These are phyloP conservation scores for Therioaphis trifolii DNA, from an alignment of 2,888 invertebrate genomes.

Conservation along the genomic window DNA sequence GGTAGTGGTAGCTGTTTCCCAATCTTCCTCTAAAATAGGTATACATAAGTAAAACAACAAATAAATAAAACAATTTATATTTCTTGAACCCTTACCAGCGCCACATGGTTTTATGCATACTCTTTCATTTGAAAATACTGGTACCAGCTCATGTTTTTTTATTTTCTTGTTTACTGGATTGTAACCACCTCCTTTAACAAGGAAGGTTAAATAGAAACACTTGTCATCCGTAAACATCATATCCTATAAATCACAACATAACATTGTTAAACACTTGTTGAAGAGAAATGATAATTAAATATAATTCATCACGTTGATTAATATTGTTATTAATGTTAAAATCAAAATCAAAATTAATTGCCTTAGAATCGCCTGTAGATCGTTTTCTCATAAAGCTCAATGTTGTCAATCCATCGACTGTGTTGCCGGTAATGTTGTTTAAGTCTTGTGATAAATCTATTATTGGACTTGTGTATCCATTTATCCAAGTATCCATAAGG, in stretches of 20 bases:
- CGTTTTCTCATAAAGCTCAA: slow-evolving; percentile 84
- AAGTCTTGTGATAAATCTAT: slow-evolving; percentile 82
- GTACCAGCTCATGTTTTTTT: slow-evolving; percentile 80
- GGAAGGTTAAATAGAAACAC: slow-evolving; percentile 89
- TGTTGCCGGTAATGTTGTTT: slow-evolving; percentile 76
- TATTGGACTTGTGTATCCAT: slow-evolving; percentile 81
- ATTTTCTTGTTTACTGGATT: slow-evolving; percentile 87
- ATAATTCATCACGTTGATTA: too few species aligned
- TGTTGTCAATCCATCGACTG: slow-evolving; percentile 81
- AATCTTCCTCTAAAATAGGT: slow-evolving; percentile 45
- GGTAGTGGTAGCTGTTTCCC: slow-evolving; percentile 38
- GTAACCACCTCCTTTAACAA: slow-evolving; percentile 84
- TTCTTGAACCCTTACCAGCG: slow-evolving; percentile 72
- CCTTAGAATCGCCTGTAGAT: slow-evolving; percentile 76
- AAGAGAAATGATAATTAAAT: too few species aligned
- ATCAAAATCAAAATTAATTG: slow-evolving; percentile 65
- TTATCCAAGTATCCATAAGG: slow-evolving; percentile 89
- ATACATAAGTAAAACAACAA: neutral
- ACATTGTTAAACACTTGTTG: neutral
- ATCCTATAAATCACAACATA: slow-evolving; percentile 71
- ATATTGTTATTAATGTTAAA: too few species aligned
- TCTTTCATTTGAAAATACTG: slow-evolving; percentile 78
- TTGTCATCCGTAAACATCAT: slow-evolving; percentile 83
- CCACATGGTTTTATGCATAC: slow-evolving; percentile 88
- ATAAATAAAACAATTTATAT: too few species aligned